Evolutionary conservation across 2,113 vertebrate genomes (phyloP).

Genomic region (Hiodon tergisus): DNA sequence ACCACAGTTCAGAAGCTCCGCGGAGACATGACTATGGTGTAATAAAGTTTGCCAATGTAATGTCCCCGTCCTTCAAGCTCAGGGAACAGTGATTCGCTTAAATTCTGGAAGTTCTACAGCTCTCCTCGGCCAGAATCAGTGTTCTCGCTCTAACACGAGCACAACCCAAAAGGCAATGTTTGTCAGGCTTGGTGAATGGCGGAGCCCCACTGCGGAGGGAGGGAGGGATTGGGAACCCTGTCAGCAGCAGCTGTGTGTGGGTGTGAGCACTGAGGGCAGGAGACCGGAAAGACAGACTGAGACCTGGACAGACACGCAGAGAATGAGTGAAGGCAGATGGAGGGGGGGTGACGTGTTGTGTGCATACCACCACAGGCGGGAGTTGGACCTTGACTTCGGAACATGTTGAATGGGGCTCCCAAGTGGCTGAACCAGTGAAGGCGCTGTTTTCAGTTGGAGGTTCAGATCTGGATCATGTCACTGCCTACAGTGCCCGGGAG

Average conservation of each 20-base stretch:
- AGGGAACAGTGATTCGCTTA: neutral
- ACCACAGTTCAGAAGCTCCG: too few species aligned
- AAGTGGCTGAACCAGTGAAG: too few species aligned
- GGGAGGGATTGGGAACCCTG: neutral
- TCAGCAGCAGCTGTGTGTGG: slow-evolving; percentile 8
- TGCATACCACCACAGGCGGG: slow-evolving; percentile 32
- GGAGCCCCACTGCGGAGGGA: neutral
- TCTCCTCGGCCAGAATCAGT: neutral
- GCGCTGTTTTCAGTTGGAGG: too few species aligned
- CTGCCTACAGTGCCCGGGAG: too few species aligned
- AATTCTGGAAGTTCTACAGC: neutral
- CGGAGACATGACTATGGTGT: too few species aligned
- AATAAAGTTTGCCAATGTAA: too few species aligned
- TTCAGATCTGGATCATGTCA: too few species aligned
- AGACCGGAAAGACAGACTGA: too few species aligned
- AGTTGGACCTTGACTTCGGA: too few species aligned
- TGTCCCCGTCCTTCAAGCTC: neutral
- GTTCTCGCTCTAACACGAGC: neutral
- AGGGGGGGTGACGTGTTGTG: neutral
- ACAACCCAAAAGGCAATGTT: neutral
- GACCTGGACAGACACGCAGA: neutral
- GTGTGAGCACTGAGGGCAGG: neutral
- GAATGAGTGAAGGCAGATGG: neutral
- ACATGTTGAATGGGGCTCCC: too few species aligned
- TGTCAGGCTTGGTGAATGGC: neutral